Evolutionary conservation across 2,113 vertebrate genomes (phyloP).

Genomic region (Triplophysa siluroides): DNA sequence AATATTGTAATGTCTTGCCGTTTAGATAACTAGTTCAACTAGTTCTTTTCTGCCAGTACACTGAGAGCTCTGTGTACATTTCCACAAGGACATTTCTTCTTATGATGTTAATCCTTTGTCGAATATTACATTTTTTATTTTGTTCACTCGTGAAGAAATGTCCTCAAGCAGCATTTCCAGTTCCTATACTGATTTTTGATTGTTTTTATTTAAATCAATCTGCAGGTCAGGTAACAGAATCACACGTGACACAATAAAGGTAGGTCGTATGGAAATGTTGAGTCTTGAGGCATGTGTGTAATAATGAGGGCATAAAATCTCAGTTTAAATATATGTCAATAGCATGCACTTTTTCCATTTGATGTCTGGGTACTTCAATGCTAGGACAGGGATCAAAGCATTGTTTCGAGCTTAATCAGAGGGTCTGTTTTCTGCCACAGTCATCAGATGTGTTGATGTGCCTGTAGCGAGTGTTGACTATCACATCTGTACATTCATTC

Average conservation of each 20-base stretch:
- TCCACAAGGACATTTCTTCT: conserved; percentile 16
- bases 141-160: not conserved
- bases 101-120: not conserved
- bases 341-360: conserved; percentile 11
- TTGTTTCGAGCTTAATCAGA: conserved; percentile 35
- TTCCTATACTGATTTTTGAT: not conserved
- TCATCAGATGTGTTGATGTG: conserved; percentile 31
- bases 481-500: conserved; percentile 43
- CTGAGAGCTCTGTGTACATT: not conserved
- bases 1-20: not conserved
- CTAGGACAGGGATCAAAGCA: conserved; percentile 26
- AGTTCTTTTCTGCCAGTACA: not conserved
- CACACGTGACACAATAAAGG: not conserved
- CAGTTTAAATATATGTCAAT: conserved; percentile 28
- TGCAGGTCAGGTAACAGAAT: not conserved
- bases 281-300: conserved; percentile 1
- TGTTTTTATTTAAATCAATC: not conserved
- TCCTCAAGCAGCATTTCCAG: too few species aligned
- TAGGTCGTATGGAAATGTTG: not conserved
- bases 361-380: conserved; percentile 18
- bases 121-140: not conserved
- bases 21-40: conserved; percentile 2
- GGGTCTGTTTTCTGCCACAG: conserved; percentile 28
- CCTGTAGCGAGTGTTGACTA: conserved; percentile 21
- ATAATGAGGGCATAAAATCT: conserved; percentile 18